Base-by-base conservation (phyloP, 2,888 invertebrate species). In the Caenorhabditis plicata region DNA sequence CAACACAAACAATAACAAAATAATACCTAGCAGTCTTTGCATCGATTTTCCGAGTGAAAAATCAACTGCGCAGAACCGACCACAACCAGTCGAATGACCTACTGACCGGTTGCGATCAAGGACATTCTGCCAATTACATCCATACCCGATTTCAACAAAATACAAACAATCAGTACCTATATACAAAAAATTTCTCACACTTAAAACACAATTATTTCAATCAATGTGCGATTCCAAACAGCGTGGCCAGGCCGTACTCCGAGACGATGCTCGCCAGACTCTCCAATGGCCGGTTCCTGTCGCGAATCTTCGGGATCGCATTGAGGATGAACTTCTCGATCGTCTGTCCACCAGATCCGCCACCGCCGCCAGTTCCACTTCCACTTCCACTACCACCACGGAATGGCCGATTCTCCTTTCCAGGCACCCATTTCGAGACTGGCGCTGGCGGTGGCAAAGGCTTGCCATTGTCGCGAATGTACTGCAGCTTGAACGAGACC, bases 301-400 rank as follows among this genome's bases (percentile, higher is more conserved):
- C 69, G 11, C 69, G 51, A 22, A 77, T 68, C 44, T 69, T 69
- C 7, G 77, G 77, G 22, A 77, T 67, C 22, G 73, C 73, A 43
- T 78, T 77, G 36, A 77, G 63, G 26, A 77, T 77, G 66, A 77
- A 77, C 58, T 78, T 76, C 53, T 77, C 77, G 51, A 77, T 73
- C 13, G 78, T 55, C n/a, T n/a, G n/a, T n/a, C n/a, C n/a, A n/a
- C n/a, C n/a, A n/a, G n/a, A n/a, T n/a, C n/a, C n/a, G n/a, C n/a
- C n/a, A n/a, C n/a, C n/a, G 2, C 77, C 75, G 27, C 69, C 69
- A 2, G 64, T 65, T 27, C 64, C 60, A 22, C 67, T 60, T n/a
- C 65, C 69, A 20, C 78, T 77, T 27, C 64, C 60, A 22, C 67
- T 60, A 15, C 65, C 69, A 20, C 78, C 78, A 27, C 78, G 64